phyloP scores from a whole-genome alignment of 1,140 invertebrate genomes.

The Heliconius nattereri region DNA sequence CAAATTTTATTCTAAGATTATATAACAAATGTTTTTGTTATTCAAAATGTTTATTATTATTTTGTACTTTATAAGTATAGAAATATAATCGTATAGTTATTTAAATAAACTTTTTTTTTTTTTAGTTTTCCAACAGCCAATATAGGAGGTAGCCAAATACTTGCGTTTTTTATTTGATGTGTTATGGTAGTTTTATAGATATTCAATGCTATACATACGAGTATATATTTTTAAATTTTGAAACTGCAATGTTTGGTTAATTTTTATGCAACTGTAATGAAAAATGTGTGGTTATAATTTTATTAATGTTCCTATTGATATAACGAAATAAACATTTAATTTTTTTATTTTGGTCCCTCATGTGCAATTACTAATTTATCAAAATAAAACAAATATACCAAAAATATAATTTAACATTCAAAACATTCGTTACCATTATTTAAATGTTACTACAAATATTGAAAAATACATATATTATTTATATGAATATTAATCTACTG shows the following conservation, averaged over 20 bases:
- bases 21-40: constrained; percentile 7
- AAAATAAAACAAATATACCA: constrained; percentile 1
- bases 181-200: neutral
- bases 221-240: neutral
- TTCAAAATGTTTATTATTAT: constrained; percentile 9
- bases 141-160: neutral
- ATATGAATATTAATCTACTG: neutral
- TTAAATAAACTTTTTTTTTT: neutral
- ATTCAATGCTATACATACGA: neutral
- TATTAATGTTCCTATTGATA: neutral
- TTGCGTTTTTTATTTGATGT: neutral
- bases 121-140: neutral
- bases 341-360: neutral
- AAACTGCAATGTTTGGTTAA: neutral
- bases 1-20: constrained; percentile 29
- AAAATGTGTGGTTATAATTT: neutral
- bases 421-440: constrained; percentile 1
- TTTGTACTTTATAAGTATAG: neutral
- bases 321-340: neutral
- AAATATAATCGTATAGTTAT: neutral
- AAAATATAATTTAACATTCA: neutral
- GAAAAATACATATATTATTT: neutral
- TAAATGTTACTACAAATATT: neutral
- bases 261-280: neutral
- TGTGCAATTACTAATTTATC: neutral